phyloP scores from a whole-genome alignment of 2,888 invertebrate genomes.

The Lasioglossum villosulum region DNA sequence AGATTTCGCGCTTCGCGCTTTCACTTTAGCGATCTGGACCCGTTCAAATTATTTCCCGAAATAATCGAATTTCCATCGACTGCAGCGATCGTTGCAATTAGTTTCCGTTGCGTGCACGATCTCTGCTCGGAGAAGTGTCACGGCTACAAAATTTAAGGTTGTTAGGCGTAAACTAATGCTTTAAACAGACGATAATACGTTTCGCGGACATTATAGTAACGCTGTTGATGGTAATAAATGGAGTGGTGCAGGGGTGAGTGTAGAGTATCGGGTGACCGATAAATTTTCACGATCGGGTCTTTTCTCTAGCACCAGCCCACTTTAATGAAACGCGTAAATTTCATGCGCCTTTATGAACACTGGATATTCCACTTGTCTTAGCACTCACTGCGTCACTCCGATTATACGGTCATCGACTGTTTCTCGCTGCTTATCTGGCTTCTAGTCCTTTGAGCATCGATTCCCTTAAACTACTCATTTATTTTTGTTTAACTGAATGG shows the following conservation, averaged over 20 bases:
- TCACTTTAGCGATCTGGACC: background rate
- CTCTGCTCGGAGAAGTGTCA: background rate
- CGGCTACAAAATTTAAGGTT: background rate
- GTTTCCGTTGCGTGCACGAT: background rate
- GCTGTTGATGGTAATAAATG: background rate
- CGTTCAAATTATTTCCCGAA: background rate
- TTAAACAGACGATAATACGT: background rate
- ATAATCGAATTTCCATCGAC: background rate
- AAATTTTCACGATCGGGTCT: background rate
- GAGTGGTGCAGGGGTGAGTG: background rate
- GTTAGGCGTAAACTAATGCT: background rate
- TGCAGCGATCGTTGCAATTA: background rate
- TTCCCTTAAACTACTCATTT: background rate
- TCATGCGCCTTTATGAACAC: background rate
- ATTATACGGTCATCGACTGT: background rate
- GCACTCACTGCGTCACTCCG: background rate
- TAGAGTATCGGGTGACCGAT: background rate
- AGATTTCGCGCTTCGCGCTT: background rate
- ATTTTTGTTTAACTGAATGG: background rate
- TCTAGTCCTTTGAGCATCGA: background rate
- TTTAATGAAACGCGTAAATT: slow-evolving; percentile 2
- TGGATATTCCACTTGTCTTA: background rate
- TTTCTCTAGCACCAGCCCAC: background rate
- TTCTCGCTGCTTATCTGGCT: background rate
- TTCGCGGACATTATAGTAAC: background rate